Evolutionary conservation across 2,113 vertebrate genomes (phyloP), one percentile per base, ranked within the genome.

Genomic region (Tragelaphus strepsiceros): DNA sequence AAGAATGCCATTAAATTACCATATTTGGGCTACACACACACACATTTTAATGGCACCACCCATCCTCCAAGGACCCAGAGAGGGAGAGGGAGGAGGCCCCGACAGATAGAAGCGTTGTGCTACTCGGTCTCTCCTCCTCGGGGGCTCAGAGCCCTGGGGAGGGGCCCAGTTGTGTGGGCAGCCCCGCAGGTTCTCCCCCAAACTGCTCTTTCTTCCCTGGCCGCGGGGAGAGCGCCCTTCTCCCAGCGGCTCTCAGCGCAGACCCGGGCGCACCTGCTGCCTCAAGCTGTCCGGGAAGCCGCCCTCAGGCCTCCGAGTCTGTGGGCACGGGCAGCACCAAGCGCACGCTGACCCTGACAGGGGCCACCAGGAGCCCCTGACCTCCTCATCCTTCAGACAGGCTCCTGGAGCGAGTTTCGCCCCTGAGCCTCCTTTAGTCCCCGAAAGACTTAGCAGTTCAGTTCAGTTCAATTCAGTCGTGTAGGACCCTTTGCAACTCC

Each of bases 251-350:
- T 30, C 71, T 67, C 49, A 16, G 92, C 67, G 1, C 51, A 22
- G 64, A n/a, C 39, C 6, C 4, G 0, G 22, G 16, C 7, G 6
- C 0, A 0, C 43, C 80, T 49, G 90, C 2, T 1, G 87, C 87
- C 67, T 21, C 39, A 1, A 14, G 49, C 56, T 35, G 10, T 8
- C 64, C 17, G 5, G 35, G 26, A 46, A 12, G 7, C 35, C 22
- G 30, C 78, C 61, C 3, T 16, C 46, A 24, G 64, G 49, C 80
- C 21, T 30, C 13, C 16, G 9, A 1, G 35, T 3, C 26, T 21
- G 19, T 4, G 26, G 12, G 30, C 46, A 0, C 5, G 0, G 13
- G 82, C 58, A 4, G 15, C n/a, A 0, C 14, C 4, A 5, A 3
- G 43, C 6, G 1, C 85, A 8, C 43, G 30, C 82, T 10, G 83